Evolutionary conservation across 2,113 vertebrate species (phyloP), one percentile per base, ranked within the genome.

Genomic region (Mystacornis crossleyi): DNA sequence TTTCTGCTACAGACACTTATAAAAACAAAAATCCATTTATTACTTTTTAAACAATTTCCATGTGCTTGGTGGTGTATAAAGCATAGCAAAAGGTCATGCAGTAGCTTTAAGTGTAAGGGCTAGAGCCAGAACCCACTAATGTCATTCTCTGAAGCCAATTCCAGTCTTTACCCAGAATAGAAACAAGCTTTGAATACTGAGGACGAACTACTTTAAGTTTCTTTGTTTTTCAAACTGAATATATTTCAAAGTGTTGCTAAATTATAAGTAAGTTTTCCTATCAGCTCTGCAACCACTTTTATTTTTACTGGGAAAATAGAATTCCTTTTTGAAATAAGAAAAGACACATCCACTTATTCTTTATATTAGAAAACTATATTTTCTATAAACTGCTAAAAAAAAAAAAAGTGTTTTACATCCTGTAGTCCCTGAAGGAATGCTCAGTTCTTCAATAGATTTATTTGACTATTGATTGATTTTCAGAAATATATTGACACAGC

Each of bases 381-480:
- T 65, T 81, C 19, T 72, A 36, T n/a, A 64, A 84, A 31, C n/a
- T 33, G 8, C 33, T 36, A 38, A 10, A 36, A 12, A 21, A 36
- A 12, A 21, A 14, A 17, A 25, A 16, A 47, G 24, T 53, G 20
- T 88, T 67, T 93, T 86, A 36, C 4, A 78, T 86, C 55, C 66
- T 47, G 33, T 64, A 60, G 58, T 91, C 45, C 69, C 65, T 79
- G 31, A 75, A 88, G 73, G 54, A 95, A 90, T 81, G 53, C 67
- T 92, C 47, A 83, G 11, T 94, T 84, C 33, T 24, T 96, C 97
- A 96, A 51, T 91, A 57, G 33, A 88, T 26, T 93, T 96, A 86
- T 89, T 95, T 96, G 71, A 88, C 69, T 95, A 92, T 90, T 95
- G 97, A 97, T 94, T 97, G 70, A 74, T 92, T 94, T 97, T 92